Evolutionary conservation across 53 echinoderm and acorn worm genomes (phyloP).

Genomic region (Echinometra lucunter): DNA sequence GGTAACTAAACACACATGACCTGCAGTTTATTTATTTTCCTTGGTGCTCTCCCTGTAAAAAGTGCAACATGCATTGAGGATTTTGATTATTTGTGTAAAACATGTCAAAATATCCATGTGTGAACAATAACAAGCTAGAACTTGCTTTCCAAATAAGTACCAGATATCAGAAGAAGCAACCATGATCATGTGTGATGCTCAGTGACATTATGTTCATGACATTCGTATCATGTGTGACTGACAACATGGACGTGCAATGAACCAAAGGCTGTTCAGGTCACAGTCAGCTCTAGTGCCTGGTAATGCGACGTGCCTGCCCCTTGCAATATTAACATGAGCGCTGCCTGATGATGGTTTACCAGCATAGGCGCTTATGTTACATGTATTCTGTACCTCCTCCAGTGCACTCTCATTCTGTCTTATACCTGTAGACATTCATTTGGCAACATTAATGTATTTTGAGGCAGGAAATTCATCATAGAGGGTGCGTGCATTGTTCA

Average conservation of each 20-base stretch:
- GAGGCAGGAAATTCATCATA: not conserved
- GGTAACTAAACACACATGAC: no score
- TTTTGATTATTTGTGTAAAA: no score
- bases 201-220: slow-evolving; percentile 20
- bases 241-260: not conserved
- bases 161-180: not conserved
- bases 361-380: not conserved
- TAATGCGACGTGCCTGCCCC: not conserved
- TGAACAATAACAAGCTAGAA: not conserved
- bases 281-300: not conserved
- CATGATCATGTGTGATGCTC: not conserved
- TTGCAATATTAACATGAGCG: not conserved
- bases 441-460: slow-evolving; percentile 7
- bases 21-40: no score
- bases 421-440: not conserved
- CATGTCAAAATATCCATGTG: no score
- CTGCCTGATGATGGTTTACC: not conserved
- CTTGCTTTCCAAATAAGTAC: not conserved
- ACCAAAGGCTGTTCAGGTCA: not conserved
- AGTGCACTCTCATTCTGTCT: not conserved
- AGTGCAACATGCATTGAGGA: no score
- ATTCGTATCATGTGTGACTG: no score
- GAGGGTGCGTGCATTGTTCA: no score
- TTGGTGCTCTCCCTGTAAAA: no score
- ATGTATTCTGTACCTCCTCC: not conserved